phyloP scores from a whole-genome alignment of 2,888 invertebrate species.

The Drosophila sordidula region DNA sequence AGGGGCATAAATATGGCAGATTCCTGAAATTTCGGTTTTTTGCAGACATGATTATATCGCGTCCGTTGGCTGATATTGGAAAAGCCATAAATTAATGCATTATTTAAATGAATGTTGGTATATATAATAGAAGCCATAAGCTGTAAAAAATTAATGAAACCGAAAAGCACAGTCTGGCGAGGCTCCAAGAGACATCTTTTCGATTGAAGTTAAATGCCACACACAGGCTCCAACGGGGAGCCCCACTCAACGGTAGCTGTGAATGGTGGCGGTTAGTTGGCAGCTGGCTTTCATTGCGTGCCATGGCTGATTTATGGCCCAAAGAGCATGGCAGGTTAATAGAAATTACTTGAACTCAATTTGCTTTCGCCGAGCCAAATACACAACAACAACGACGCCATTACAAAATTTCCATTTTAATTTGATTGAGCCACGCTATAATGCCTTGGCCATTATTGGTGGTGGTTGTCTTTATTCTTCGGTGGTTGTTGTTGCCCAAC shows the following conservation, averaged over 20 bases:
- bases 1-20: no score
- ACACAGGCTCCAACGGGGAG: neutral
- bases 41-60: no score
- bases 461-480: slow-evolving; percentile 5
- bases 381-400: slow-evolving; percentile 46
- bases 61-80: no score
- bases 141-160: neutral
- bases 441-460: slow-evolving; percentile 25
- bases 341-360: slow-evolving; percentile 78
- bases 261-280: slow-evolving; percentile 2
- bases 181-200: slow-evolving; percentile 1
- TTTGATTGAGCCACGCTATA: slow-evolving; percentile 75
- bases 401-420: slow-evolving; percentile 64
- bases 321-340: slow-evolving; percentile 69
- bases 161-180: neutral
- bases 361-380: slow-evolving; percentile 47
- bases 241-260: neutral
- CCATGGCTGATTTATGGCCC: slow-evolving; percentile 65
- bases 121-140: neutral
- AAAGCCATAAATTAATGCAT: no score
- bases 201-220: slow-evolving; percentile 21
- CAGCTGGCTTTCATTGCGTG: slow-evolving; percentile 49
- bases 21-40: no score
- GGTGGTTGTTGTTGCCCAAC: slow-evolving; percentile 23
- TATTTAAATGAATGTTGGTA: no score